Base-by-base conservation (phyloP, 2,113 vertebrate species). In the Festucalex cinctus region DNA sequence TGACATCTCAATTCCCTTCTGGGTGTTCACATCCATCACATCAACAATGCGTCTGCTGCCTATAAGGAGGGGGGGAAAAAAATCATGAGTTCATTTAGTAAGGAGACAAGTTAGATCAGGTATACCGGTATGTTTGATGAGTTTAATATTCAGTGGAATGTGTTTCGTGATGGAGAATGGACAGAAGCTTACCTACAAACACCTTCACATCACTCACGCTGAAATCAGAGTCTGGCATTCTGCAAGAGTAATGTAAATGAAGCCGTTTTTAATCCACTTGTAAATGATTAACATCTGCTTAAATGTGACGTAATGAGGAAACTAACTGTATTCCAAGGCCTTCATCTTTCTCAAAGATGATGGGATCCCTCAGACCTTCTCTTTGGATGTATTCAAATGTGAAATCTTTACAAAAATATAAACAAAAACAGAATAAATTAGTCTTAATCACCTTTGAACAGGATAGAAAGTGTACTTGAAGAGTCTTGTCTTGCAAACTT, bases 1-100 rank as follows among this genome's bases (percentile, higher is more conserved):
- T 10, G 97, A 98, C 97, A 99, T 99, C 89, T 99, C 97, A 0
- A 98, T 98, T 64, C 96, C 97, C 73, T 95, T 94, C 86, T 99
- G 97, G 0, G 97, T 99, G 86, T 94, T 97, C 72, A 98, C 97
- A 2, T 99, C 97, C 97, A 99, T 99, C 78, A 99, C 97, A 0
- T 99, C 97, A 48, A 99, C 93, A 86, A 99, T 94, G 41, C 97
- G 92, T 36, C 94, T 91, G 86, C 97, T 98, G 79, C 97, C 97
- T 99, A 86, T 36, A n/a, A n/a, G n/a, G 54, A 59, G 28, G 9
- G 71, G 54, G 57, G 28, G 9, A 71, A 4, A 56, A 66, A 26
- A 16, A 41, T 35, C 56, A 6, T 24, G 1, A 1, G n/a, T 57
- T 68, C 5, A 65, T 53, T n/a, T 36, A 60, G 7, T 58, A 10